Conservation (phyloP, 53 echinoderm and acorn worm genomes). For the Antedon mediterranea region DNA sequence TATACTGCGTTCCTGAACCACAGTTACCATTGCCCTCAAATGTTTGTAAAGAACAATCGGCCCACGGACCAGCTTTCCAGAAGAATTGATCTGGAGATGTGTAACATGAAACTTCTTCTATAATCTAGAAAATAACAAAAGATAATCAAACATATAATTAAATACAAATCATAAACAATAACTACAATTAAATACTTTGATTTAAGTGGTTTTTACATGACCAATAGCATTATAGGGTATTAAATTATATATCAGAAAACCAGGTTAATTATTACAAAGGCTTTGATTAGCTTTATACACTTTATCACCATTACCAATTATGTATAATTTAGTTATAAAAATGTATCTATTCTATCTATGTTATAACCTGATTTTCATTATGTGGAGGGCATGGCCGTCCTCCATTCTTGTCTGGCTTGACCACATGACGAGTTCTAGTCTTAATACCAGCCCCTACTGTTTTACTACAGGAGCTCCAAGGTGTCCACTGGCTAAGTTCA, state of each 20-base stretch:
- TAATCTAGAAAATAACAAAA: background rate
- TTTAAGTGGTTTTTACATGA: no score
- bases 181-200: no score
- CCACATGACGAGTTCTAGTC: constrained; percentile 41
- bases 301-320: no score
- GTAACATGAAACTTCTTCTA: background rate
- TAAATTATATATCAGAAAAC: no score
- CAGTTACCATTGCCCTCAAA: constrained; percentile 26
- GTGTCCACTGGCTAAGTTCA: constrained; percentile 49
- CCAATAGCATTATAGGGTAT: no score
- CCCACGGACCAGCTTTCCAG: constrained; percentile 27
- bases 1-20: constrained; percentile 44
- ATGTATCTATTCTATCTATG: no score
- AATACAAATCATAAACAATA: no score
- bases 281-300: no score
- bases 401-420: constrained; percentile 22
- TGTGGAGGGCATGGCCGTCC: constrained; percentile 73
- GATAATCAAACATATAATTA: no score
- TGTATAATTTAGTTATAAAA: no score
- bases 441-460: constrained; percentile 32
- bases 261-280: no score
- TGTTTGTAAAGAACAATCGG: constrained; percentile 15
- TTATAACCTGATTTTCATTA: constrained; percentile 11
- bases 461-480: constrained; percentile 54
- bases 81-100: constrained; percentile 5